phyloP scores from a whole-genome alignment of 2,888 invertebrate species.

The Thymelicus lineola region DNA sequence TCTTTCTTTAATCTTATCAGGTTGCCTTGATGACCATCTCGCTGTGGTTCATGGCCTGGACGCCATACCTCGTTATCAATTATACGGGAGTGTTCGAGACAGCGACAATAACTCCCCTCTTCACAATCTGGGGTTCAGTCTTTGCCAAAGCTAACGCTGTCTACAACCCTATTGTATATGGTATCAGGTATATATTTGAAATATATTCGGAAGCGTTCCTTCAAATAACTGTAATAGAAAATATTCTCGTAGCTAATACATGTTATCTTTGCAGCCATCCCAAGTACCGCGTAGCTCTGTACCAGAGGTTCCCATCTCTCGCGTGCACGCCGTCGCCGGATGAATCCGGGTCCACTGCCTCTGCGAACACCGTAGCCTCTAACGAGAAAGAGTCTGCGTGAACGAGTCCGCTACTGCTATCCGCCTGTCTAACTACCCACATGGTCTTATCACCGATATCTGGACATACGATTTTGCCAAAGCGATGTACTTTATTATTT shows the following conservation, averaged over 20 bases:
- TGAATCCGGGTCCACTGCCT: conserved; percentile 87
- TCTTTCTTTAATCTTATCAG: conserved; percentile 55
- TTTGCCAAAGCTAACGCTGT: conserved; percentile 97
- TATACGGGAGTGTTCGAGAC: conserved; percentile 91
- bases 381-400: conserved; percentile 88
- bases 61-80: conserved; percentile 94
- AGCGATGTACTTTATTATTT: conserved; percentile 79
- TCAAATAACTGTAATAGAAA: too few relatives aligned
- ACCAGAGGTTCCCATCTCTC: conserved; percentile 91
- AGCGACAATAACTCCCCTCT: conserved; percentile 90
- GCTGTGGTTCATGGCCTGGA: conserved; percentile 97
- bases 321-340: conserved; percentile 87
- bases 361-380: conserved; percentile 88
- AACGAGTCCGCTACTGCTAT: conserved; percentile 46
- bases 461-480: conserved; percentile 70
- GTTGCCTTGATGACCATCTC: conserved; percentile 96
- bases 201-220: not conserved
- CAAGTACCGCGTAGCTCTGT: conserved; percentile 90
- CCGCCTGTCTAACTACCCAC: conserved; percentile 8
- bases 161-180: conserved; percentile 96
- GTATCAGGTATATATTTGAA: conserved; percentile 88
- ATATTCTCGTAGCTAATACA: not conserved
- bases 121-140: conserved; percentile 95
- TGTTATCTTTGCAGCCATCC: conserved; percentile 86
- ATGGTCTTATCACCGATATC: conserved; percentile 45